Evolutionary conservation across 2,113 vertebrate species (phyloP), one percentile per base, ranked within the genome.

Genomic region (Indri indri): DNA sequence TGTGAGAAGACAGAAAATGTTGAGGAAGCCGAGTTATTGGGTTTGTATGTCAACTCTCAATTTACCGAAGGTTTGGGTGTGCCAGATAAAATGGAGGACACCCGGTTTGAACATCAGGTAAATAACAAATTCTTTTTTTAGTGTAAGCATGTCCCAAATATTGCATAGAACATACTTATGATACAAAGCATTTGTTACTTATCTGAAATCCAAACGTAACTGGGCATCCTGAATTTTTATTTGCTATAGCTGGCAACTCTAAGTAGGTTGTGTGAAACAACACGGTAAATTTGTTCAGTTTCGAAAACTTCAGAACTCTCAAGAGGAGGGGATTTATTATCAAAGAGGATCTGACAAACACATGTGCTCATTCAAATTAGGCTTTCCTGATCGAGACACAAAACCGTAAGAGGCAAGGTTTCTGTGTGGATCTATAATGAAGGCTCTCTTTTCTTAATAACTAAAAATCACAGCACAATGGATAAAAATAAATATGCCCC

Each of bases 251-350:
- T 89, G 47, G 47, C n/a, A 40, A 93, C 7, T 17, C n/a, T 71
- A 52, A 94, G 32, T 77, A 87, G 47, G 22, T 32, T 93, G 17
- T 94, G 27, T 93, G 59, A 91, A 66, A 79, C 42, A 83, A 63
- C 16, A 37, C 32, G 37, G 34, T 86, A 25, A 30, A 81, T 86
- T 59, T 94, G n/a, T 65, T 91, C n/a, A 84, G 9, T 88, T 96
- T 96, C 42, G 32, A 82, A 96, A 96, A 66, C 34, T 71, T 84
- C 52, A 91, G 59, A 87, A 86, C 13, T 74, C 73, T 95, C 57
- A 83, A 71, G 25, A 93, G 77, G 54, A 76, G n/a, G 32, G 40
- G 32, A 80, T 83, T 97, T 92, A 87, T 84, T 91, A 77, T 63
- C 70, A 84, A 84, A 90, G 63, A 91, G 45, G 20, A 63, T 61